Evolutionary conservation across 2,797 vertebrate species (phyloP), one percentile per base, ranked within the genome.

Genomic region (Urosaurus nigricauda): DNA sequence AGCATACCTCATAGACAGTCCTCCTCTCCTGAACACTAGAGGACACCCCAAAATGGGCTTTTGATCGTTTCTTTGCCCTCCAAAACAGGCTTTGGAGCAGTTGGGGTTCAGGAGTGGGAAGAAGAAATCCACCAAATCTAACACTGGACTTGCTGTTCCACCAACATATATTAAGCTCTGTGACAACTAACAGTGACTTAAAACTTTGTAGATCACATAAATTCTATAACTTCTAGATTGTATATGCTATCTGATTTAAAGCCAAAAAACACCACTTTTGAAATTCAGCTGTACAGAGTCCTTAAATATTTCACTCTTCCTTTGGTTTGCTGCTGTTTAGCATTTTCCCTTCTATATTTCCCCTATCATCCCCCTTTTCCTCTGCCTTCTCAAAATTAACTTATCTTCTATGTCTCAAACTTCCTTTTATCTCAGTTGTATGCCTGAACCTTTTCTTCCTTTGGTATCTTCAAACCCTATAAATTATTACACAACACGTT

Each of bases 391-490:
- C 35, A 68, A 89, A 93, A 95, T 94, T 94, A 94, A 89, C 91
- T 92, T 93, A 90, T 85, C 92, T 79, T 90, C 86, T 90, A 8
- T 87, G 90, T 74, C 88, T 93, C 92, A 85, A 74, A 81, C 75
- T 91, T 83, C 88, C 93, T 94, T 95, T 95, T 93, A 93, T 92
- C 94, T 95, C 93, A 90, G 93, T 93, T 94, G 91, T 87, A 92
- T 17, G 71, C 83, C 94, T 94, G 84, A 63, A 91, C 75, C 86
- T 93, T 93, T 89, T 92, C 78, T 85, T 90, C 80, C 81, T 93
- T 94, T 92, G 91, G 89, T 91, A 86, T 93, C 68, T 93, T 51
- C 90, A 68, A 91, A 93, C 92, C 83, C 90, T 93, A 93, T 96
- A 93, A 94, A 95, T 95, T 94, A 95, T 94, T 95, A 81, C 6